phyloP scores from a whole-genome alignment of 2,888 invertebrate genomes.

The Temnothorax ravouxi region DNA sequence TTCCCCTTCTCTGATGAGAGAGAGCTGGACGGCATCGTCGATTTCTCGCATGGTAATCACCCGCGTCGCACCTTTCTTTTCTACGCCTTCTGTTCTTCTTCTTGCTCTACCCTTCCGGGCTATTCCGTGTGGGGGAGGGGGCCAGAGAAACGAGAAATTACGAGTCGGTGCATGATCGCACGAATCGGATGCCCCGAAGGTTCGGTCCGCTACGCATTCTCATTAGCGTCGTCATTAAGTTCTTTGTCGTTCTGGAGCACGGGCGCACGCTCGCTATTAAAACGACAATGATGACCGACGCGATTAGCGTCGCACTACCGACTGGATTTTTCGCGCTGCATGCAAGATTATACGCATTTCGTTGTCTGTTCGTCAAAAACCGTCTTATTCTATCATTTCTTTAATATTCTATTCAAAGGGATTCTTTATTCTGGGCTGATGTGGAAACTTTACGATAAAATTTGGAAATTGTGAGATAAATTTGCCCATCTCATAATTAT shows the following conservation, averaged over 20 bases:
- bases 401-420: not conserved
- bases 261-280: conserved; percentile 48
- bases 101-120: conserved; percentile 49
- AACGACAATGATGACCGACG: conserved; percentile 60
- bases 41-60: conserved; percentile 55
- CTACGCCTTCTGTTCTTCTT: conserved; percentile 25
- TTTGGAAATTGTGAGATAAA: conserved; percentile 1
- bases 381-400: not conserved
- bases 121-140: conserved; percentile 4
- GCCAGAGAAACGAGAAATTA: conserved; percentile 60
- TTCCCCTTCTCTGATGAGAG: not conserved
- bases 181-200: conserved; percentile 69
- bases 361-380: not conserved
- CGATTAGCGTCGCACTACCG: conserved; percentile 54
- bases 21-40: conserved; percentile 14
- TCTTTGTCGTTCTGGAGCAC: conserved; percentile 62
- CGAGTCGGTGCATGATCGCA: conserved; percentile 64
- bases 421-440: not conserved
- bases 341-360: conserved; percentile 21
- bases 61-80: not conserved
- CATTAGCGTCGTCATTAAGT: conserved; percentile 68
- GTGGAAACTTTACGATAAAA: not conserved
- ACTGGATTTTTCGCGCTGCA: conserved; percentile 41
- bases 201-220: conserved; percentile 63
- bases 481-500: not conserved